Evolutionary conservation across 1,140 invertebrate genomes (phyloP).

Genomic region (Scaptomyza hsui): DNA sequence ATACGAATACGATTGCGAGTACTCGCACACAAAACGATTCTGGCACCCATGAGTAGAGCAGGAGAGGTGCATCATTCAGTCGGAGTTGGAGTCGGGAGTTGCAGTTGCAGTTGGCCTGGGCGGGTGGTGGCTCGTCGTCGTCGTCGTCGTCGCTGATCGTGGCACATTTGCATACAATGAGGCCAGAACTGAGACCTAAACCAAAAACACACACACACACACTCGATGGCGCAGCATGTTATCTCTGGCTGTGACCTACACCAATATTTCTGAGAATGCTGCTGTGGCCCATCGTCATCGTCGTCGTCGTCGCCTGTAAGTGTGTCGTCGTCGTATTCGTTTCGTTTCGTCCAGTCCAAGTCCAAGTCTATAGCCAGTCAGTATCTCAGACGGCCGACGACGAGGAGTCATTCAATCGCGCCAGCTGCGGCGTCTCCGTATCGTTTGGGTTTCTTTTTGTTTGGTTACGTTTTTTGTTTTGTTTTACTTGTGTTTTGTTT

Average conservation of each 20-base stretch:
- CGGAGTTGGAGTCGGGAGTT: constrained; percentile 8
- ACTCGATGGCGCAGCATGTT: constrained; percentile 71
- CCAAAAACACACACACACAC: constrained; percentile 22
- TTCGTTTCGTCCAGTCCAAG: constrained; percentile 60
- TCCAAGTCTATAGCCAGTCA: constrained; percentile 67
- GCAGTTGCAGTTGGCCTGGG: constrained; percentile 53
- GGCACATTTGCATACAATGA: constrained; percentile 84
- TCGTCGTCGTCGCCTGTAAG: constrained; percentile 73
- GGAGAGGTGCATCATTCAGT: constrained; percentile 48
- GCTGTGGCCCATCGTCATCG: constrained; percentile 74
- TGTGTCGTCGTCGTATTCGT: constrained; percentile 79
- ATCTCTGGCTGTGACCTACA: constrained; percentile 84
- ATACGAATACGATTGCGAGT: constrained; percentile 11
- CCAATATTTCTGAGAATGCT: constrained; percentile 84
- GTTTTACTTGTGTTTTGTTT: constrained; percentile 40
- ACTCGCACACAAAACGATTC: constrained; percentile 79
- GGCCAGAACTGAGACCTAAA: constrained; percentile 63
- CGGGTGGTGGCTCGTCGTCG: constrained; percentile 65
- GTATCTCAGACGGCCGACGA: constrained; percentile 76
- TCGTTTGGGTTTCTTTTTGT: constrained; percentile 39
- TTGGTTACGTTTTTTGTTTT: constrained; percentile 42
- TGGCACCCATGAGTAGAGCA: constrained; percentile 75
- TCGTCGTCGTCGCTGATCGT: constrained; percentile 66
- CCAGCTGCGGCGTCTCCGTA: constrained; percentile 75
- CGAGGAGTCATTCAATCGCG: constrained; percentile 81